Base-by-base conservation (phyloP, 2,797 vertebrate species). In the Novumbra hubbsi region DNA sequence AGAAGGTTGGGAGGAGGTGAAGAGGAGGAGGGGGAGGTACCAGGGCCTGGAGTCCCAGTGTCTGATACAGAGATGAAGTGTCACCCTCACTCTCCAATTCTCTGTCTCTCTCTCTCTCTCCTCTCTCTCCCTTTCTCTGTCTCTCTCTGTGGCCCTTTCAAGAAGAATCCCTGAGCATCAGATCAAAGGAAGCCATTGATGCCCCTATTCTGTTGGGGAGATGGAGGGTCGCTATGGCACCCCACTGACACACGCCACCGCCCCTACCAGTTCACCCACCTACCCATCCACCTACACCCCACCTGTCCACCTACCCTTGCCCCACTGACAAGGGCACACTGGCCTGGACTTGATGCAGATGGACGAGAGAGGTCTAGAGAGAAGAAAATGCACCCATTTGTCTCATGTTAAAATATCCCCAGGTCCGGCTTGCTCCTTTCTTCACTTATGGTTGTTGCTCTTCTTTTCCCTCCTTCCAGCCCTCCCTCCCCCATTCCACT, bases 111-210 rank as follows among this genome's bases (percentile, higher is more conserved):
- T 45, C 1, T 77, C 76, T 77, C 78, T 66, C 72, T 38, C 27
- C 17, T 49, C 4, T 45, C 27, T 27, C 9, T 69, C 72, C 79
- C 55, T 81, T 68, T 72, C 79, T 73, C 81, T 79, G 70, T 74
- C 76, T 82, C 66, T 65, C 67, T 78, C 82, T 79, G n/a, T 75
- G 74, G 84, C 88, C 88, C 90, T 93, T 94, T 93, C 90, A 92
- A 91, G 90, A 55, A 91, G 85, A 90, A 85, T 88, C 87, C 85
- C 85, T 87, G 89, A 90, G 89, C 88, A 79, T 80, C 81, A 88
- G 88, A 94, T 94, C 91, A 93, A 94, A 94, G 88, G 76, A 80
- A 89, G 81, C 84, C 87, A 87, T 91, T 92, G 90, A 92, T 88
- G 87, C 84, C 88, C 89, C 83, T 87, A 84, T 89, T 92, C 90